Evolutionary conservation across 2,888 invertebrate genomes (phyloP).

Genomic region (Sarcophaga variegata): DNA sequence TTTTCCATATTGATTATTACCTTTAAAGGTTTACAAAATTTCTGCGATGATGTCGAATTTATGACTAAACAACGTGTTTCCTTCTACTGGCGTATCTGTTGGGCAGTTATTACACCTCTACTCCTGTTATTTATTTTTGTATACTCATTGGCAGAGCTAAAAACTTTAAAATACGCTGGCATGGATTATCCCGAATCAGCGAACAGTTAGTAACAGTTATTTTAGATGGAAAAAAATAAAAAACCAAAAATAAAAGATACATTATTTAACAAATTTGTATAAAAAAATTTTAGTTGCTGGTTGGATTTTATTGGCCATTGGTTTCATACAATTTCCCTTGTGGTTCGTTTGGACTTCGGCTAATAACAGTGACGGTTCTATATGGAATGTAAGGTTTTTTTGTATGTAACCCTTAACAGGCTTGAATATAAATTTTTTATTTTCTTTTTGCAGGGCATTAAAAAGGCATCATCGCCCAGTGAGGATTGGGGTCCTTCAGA

Average conservation of each 20-base stretch:
- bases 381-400: constrained; percentile 64
- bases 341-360: constrained; percentile 79
- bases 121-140: constrained; percentile 86
- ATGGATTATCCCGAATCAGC: constrained; percentile 84
- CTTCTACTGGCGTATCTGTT: constrained; percentile 89
- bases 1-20: too few relatives aligned
- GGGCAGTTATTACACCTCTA: constrained; percentile 87
- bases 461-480: constrained; percentile 61
- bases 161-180: constrained; percentile 84
- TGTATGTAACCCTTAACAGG: not conserved
- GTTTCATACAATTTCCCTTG: constrained; percentile 82
- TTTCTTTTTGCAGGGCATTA: constrained; percentile 55
- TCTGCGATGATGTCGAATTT: constrained; percentile 88
- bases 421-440: not conserved
- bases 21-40: constrained; percentile 83
- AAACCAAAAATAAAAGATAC: not conserved
- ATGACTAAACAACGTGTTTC: constrained; percentile 87
- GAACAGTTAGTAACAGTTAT: constrained; percentile 82
- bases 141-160: constrained; percentile 85
- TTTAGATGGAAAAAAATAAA: not conserved
- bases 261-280: not conserved
- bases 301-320: constrained; percentile 81
- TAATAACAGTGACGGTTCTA: constrained; percentile 46
- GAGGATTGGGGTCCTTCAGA: constrained; percentile 72
- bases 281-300: constrained; percentile 68